Evolutionary conservation across 2,888 invertebrate genomes (phyloP).

Genomic region (Opisthograptis luteolata): DNA sequence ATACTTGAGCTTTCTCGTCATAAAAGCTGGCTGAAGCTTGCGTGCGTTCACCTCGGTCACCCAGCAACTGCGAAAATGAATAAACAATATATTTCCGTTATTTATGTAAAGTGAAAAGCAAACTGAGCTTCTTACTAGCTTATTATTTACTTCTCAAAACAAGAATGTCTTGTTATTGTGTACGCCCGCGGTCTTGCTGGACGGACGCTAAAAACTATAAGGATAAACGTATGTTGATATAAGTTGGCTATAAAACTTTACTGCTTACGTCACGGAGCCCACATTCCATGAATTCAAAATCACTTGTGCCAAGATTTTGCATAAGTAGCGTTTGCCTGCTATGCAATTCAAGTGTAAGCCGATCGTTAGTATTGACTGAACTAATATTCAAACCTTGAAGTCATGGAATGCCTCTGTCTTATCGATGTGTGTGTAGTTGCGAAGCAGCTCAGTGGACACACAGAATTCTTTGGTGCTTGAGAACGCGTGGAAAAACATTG

Average conservation of each 20-base stretch:
- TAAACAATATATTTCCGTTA: not conserved
- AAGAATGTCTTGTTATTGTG: no score
- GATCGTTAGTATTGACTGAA: constrained; percentile 14
- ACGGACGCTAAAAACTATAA: not conserved
- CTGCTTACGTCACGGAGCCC: no score
- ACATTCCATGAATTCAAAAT: not conserved
- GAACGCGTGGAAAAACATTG: constrained; percentile 92
- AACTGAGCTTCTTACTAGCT: no score
- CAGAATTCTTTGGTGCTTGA: constrained; percentile 92
- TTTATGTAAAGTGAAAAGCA: no score
- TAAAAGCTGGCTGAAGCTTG: constrained; percentile 90
- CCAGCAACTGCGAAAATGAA: constrained; percentile 78
- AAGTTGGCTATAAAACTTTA: no score
- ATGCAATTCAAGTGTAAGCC: constrained; percentile 9
- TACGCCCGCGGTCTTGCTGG: no score
- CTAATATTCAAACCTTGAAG: constrained; percentile 83
- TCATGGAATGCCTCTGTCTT: constrained; percentile 87
- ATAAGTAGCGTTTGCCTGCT: constrained; percentile 5
- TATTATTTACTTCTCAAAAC: no score
- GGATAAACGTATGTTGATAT: no score
- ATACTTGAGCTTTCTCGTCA: constrained; percentile 87
- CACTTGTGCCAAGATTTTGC: not conserved
- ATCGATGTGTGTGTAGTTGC: constrained; percentile 89
- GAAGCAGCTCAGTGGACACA: constrained; percentile 89
- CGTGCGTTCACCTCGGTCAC: constrained; percentile 88